Percentiles rank a stretch among this genome's conserved stretches.
phyloP scores from a whole-genome alignment of 2,888 invertebrate species.

The Drosophila tripunctata region DNA sequence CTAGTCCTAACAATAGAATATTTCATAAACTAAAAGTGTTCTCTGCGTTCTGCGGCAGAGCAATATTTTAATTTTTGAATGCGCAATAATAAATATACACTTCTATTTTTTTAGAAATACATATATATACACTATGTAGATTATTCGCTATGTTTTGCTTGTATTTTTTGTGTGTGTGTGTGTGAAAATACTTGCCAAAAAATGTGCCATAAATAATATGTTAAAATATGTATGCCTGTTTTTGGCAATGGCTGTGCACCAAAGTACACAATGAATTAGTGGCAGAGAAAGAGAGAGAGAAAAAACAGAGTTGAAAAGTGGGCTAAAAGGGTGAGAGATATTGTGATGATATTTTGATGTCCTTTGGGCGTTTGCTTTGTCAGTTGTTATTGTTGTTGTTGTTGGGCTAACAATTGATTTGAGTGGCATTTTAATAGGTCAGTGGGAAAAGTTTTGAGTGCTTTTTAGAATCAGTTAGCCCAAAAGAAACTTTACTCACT shows the following conservation, averaged over 20 bases:
- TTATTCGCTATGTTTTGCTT: slow-evolving; percentile 2
- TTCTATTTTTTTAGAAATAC: slow-evolving; percentile 8
- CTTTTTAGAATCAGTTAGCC: neutral
- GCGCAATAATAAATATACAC: slow-evolving; percentile 65
- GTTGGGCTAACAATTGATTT: neutral
- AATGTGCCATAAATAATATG: slow-evolving; percentile 64
- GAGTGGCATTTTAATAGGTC: slow-evolving; percentile 22
- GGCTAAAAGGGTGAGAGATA: neutral
- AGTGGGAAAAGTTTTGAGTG: slow-evolving; percentile 5
- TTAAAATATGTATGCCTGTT: slow-evolving; percentile 58
- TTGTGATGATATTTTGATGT: slow-evolving; percentile 22
- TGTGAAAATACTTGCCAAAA: slow-evolving; percentile 40
- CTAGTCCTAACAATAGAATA: slow-evolving; percentile 70
- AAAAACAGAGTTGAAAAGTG: neutral
- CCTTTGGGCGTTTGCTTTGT: slow-evolving; percentile 5
- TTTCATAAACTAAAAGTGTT: slow-evolving; percentile 76
- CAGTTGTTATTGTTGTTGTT: no score
- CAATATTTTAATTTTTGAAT: slow-evolving; percentile 52
- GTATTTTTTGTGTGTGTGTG: slow-evolving; percentile 17
- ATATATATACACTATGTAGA: neutral
- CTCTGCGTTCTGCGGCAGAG: slow-evolving; percentile 12
- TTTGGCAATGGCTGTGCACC: slow-evolving; percentile 43
- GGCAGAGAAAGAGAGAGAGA: slow-evolving; percentile 10
- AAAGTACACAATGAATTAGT: slow-evolving; percentile 59
- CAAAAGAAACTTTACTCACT: neutral